Evolutionary conservation across 2,888 invertebrate genomes (phyloP).

Genomic region (Stictocephala bisonia): DNA sequence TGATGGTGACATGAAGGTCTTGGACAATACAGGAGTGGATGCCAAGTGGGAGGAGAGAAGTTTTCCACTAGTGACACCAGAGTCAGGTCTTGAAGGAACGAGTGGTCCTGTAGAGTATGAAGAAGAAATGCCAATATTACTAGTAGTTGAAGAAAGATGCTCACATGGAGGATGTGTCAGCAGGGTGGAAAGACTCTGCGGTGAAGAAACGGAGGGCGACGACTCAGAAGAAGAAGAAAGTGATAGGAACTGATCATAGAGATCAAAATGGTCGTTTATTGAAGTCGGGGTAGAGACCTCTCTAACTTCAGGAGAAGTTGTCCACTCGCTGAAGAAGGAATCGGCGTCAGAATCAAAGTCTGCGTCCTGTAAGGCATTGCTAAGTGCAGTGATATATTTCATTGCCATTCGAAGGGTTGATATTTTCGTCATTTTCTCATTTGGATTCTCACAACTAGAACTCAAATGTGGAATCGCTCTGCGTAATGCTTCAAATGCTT

Average conservation of each 20-base stretch:
- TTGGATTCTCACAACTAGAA: constrained; percentile 67
- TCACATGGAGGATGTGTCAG: constrained; percentile 6
- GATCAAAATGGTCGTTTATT: constrained; percentile 26
- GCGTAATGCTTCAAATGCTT: constrained; percentile 85
- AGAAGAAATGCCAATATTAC: too few species aligned
- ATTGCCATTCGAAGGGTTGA: constrained; percentile 88
- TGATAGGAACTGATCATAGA: constrained; percentile 23
- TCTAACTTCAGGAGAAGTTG: constrained; percentile 36
- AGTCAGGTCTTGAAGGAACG: background rate
- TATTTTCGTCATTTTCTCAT: constrained; percentile 89
- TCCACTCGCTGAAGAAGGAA: constrained; percentile 60
- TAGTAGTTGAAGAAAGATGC: background rate
- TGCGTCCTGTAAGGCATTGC: constrained; percentile 70
- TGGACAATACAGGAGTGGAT: background rate
- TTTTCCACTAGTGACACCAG: background rate
- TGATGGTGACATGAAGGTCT: background rate
- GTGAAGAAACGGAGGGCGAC: background rate
- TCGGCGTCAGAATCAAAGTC: constrained; percentile 59
- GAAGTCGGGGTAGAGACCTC: constrained; percentile 44
- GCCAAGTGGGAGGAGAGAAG: background rate
- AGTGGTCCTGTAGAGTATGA: too few species aligned
- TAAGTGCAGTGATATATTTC: constrained; percentile 84
- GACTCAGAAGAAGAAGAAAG: constrained; percentile 24
- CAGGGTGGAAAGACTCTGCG: background rate
- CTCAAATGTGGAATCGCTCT: constrained; percentile 75